Conservation (phyloP, 2,888 invertebrate species). For the Morpho helenor region DNA sequence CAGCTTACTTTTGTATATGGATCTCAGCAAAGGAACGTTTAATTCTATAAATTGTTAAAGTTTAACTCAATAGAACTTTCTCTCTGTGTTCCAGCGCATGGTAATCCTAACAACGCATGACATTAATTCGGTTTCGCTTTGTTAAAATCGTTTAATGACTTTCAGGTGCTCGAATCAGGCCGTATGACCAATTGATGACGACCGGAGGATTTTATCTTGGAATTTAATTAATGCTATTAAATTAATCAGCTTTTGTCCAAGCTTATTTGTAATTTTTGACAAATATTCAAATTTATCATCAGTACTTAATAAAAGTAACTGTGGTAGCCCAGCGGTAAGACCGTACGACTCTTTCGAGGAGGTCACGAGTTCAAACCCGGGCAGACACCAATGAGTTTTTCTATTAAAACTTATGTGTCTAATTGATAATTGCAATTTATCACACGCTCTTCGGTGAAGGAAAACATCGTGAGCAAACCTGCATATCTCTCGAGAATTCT, state of each 20-base stretch:
- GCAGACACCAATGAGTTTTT: too few relatives aligned
- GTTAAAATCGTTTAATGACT: conserved; percentile 19
- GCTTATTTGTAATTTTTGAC: not conserved
- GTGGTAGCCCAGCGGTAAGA: too few relatives aligned
- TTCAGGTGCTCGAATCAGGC: conserved; percentile 10
- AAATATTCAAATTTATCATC: not conserved
- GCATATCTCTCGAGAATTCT: too few relatives aligned
- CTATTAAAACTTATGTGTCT: too few relatives aligned
- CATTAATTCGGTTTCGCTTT: conserved; percentile 24
- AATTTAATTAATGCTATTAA: conserved; percentile 5
- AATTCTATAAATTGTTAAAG: too few relatives aligned
- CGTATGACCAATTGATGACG: conserved; percentile 7
- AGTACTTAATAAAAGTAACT: too few relatives aligned
- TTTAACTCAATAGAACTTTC: not conserved
- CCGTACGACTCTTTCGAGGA: too few relatives aligned
- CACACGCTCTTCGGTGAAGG: too few relatives aligned
- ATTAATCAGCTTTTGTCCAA: not conserved
- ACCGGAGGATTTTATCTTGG: conserved; percentile 3
- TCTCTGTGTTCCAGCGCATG: not conserved
- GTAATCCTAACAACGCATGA: conserved; percentile 15
- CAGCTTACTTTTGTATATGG: not conserved
- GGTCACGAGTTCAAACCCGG: too few relatives aligned
- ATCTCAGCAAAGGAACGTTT: too few relatives aligned
- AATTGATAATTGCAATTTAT: too few relatives aligned
- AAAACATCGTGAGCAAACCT: too few relatives aligned